Conservation (phyloP, 2,797 vertebrate genomes). For the Pteronotus mesoamericanus region DNA sequence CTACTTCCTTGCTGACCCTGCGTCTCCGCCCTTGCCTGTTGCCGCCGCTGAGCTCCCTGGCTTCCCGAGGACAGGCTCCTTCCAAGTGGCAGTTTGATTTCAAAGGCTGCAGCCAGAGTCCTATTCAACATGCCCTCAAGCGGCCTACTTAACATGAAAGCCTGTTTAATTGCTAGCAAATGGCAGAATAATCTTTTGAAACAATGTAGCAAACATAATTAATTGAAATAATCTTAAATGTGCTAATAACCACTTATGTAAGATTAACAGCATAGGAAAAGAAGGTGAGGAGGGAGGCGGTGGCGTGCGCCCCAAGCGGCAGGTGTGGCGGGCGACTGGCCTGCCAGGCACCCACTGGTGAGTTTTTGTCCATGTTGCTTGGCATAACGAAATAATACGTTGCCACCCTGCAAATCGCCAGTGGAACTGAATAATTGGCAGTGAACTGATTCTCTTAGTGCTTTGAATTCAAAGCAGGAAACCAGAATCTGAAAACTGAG, state of each 20-base stretch:
- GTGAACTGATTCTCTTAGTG: background rate
- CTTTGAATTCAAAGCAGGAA: background rate
- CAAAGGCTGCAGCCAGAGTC: background rate
- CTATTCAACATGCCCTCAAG: background rate
- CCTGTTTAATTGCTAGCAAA: slow-evolving; percentile 55
- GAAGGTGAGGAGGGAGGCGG: background rate
- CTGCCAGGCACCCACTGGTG: background rate
- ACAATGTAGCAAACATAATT: slow-evolving; percentile 66
- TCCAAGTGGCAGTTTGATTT: background rate
- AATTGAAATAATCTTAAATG: slow-evolving; percentile 56
- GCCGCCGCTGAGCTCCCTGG: background rate
- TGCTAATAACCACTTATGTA: slow-evolving; percentile 56
- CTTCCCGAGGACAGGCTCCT: background rate
- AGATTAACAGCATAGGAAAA: slow-evolving; percentile 4
- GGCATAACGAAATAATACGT: background rate
- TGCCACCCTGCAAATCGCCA: background rate
- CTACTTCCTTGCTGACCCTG: too few species aligned
- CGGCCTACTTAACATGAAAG: background rate
- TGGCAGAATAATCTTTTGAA: slow-evolving; percentile 48
- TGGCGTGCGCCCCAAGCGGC: fast-evolving
- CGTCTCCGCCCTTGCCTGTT: too few species aligned
- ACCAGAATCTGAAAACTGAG: background rate
- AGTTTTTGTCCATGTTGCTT: background rate
- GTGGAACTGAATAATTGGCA: background rate
- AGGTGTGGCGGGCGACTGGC: background rate